Conservation (phyloP, 1,140 invertebrate species). For the Philotrypesis tridentata region DNA sequence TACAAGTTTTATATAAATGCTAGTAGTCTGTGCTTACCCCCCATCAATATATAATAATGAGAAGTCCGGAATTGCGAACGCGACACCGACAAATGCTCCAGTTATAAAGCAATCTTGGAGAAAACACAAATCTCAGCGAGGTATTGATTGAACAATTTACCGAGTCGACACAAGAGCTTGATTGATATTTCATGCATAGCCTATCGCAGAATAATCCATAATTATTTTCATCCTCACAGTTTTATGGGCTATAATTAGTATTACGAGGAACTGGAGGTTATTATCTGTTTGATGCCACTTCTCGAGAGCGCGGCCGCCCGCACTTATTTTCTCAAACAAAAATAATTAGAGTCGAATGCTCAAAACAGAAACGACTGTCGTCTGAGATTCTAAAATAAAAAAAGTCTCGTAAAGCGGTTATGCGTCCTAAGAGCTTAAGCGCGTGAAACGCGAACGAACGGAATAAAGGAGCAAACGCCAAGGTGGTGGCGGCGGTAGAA, state of each 20-base stretch:
- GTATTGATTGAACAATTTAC: conserved; percentile 10
- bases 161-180: conserved; percentile 6
- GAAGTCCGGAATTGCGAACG: conserved; percentile 22
- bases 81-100: conserved; percentile 4
- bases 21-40: not conserved
- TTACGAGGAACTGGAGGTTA: not conserved
- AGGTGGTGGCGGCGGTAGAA: conserved; percentile 26
- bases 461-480: conserved; percentile 27
- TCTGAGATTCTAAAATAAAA: not conserved
- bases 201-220: not conserved
- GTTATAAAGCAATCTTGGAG: conserved; percentile 4
- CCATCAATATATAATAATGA: conserved; percentile 21
- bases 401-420: not conserved
- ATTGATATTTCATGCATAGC: not conserved
- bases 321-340: not conserved
- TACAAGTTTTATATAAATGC: conserved; percentile 30
- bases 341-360: too few species aligned
- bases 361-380: not conserved
- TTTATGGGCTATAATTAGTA: too few species aligned
- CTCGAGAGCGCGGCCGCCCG: too few species aligned
- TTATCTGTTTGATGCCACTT: not conserved
- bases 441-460: conserved; percentile 39
- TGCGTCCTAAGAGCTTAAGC: not conserved
- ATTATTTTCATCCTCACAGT: not conserved
- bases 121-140: not conserved